Evolutionary conservation across 2,113 vertebrate species (phyloP), one percentile per base, ranked within the genome.

Genomic region (Poecilia latipinna): DNA sequence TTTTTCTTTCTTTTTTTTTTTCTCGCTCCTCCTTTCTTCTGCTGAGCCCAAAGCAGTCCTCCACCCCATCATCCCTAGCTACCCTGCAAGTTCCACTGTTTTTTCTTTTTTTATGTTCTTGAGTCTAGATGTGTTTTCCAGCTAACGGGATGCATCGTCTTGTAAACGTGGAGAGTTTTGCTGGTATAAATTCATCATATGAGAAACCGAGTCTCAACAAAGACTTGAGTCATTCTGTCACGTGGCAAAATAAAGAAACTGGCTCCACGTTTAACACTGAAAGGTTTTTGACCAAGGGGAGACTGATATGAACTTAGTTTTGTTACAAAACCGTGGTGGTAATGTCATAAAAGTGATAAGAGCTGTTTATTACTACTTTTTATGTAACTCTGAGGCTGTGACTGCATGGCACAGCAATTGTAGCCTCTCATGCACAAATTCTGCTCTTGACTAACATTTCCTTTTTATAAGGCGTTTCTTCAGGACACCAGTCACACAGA

Each of bases 71-170:
- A 68, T 66, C n/a, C 67, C 37, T 42, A 31, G 69, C 62, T 22
- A 48, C 72, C 26, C 37, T 73, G 70, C 75, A 79, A 74, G 84
- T 86, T 74, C 86, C 74, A 86, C 86, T 44, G 12, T 82, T 80
- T 78, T 42, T 86, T 77, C 7, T 33, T 37, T 37, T 10, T 11
- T 35, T 37, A 11, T 37, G 35, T 37, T 76, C 76, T 85, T 65
- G 70, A 83, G 73, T 69, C 70, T 80, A 73, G 76, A 77, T 84
- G 86, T 89, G 86, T 86, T 86, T 79, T 74, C 81, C 72, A 72
- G 82, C 83, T 86, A 65, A 33, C 76, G 65, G 66, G 86, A 68
- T 42, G 44, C 44, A 51, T 82, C 72, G 76, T 72, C 75, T 57
- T 79, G 70, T 76, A 80, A 79, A 33, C 81, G 19, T 77, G 71